Conservation (phyloP, 2,113 vertebrate species). For the Psettodes erumei region DNA sequence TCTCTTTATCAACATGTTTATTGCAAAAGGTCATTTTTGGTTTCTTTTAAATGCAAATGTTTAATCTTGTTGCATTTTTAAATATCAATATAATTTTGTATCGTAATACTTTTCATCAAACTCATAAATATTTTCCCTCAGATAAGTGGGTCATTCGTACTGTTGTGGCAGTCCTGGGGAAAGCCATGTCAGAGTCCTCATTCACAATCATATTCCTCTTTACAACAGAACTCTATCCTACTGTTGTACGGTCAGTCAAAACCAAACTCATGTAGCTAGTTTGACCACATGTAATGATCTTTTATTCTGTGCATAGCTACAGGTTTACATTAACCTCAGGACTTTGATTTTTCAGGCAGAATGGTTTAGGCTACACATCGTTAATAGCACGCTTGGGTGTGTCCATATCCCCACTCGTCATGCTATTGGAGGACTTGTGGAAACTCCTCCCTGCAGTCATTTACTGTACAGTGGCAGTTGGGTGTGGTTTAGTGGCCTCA, state of each 20-base stretch:
- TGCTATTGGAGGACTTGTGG: conserved; percentile 86
- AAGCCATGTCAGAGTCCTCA: conserved; percentile 88
- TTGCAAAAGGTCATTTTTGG: conserved; percentile 76
- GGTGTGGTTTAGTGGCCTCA: conserved; percentile 76
- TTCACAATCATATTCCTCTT: conserved; percentile 88
- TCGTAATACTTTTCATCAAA: not conserved
- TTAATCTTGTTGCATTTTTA: not conserved
- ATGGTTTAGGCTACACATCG: conserved; percentile 84
- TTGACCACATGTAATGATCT: not conserved
- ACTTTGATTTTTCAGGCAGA: conserved; percentile 82
- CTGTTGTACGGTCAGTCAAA: conserved; percentile 86
- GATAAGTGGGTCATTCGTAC: conserved; percentile 80
- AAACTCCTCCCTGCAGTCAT: conserved; percentile 76
- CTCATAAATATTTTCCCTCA: conserved; percentile 48
- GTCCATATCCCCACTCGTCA: conserved; percentile 84
- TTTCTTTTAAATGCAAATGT: not conserved
- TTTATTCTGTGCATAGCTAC: not conserved
- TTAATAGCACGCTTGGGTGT: conserved; percentile 85
- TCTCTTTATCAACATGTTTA: conserved; percentile 82
- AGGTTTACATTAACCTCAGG: not conserved
- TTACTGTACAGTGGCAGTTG: conserved; percentile 79
- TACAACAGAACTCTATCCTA: conserved; percentile 91
- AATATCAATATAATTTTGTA: not conserved
- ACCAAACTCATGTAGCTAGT: not conserved
- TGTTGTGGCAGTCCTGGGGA: conserved; percentile 82